Percentiles rank a stretch among this genome's conserved stretches.
Evolutionary conservation across 1,140 invertebrate genomes (phyloP).

Genomic region (Brachionus koreanus): DNA sequence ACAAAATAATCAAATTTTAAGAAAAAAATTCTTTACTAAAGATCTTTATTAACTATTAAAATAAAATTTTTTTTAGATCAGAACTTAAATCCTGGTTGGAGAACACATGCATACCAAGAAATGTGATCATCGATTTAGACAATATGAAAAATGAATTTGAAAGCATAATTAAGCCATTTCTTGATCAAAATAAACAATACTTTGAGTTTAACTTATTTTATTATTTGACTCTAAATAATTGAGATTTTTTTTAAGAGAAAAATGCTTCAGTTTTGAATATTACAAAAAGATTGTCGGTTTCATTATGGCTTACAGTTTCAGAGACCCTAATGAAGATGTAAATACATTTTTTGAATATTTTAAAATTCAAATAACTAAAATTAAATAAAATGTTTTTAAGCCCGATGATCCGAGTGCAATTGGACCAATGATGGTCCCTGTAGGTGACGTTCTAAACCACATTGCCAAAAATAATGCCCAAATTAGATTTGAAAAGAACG

Average conservation of each 20-base stretch:
- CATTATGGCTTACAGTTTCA: slow-evolving; percentile 60
- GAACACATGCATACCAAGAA: slow-evolving; percentile 51
- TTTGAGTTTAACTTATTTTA: slow-evolving; percentile 49
- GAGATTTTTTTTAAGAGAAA: slow-evolving; percentile 47
- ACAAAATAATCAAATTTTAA: too few relatives aligned
- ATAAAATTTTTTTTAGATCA: slow-evolving; percentile 46
- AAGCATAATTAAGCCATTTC: slow-evolving; percentile 52
- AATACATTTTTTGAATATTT: neutral
- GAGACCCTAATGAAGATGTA: slow-evolving; percentile 49
- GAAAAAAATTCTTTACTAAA: too few relatives aligned
- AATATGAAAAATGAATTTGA: slow-evolving; percentile 53
- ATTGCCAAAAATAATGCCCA: slow-evolving; percentile 57
- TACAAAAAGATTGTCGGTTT: slow-evolving; percentile 59
- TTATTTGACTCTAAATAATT: neutral
- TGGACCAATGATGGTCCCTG: slow-evolving; percentile 57
- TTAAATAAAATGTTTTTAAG: neutral
- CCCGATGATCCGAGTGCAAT: slow-evolving; percentile 24
- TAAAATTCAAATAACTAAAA: neutral
- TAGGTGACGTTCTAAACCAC: slow-evolving; percentile 59
- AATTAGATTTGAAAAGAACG: slow-evolving; percentile 53
- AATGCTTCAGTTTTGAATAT: slow-evolving; percentile 50
- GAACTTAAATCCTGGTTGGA: slow-evolving; percentile 49
- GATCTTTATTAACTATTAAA: too few relatives aligned
- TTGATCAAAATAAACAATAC: slow-evolving; percentile 50
- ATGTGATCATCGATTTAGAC: slow-evolving; percentile 51